Evolutionary conservation across 2,113 vertebrate genomes (phyloP).

Genomic region (Onychostruthus taczanowskii): DNA sequence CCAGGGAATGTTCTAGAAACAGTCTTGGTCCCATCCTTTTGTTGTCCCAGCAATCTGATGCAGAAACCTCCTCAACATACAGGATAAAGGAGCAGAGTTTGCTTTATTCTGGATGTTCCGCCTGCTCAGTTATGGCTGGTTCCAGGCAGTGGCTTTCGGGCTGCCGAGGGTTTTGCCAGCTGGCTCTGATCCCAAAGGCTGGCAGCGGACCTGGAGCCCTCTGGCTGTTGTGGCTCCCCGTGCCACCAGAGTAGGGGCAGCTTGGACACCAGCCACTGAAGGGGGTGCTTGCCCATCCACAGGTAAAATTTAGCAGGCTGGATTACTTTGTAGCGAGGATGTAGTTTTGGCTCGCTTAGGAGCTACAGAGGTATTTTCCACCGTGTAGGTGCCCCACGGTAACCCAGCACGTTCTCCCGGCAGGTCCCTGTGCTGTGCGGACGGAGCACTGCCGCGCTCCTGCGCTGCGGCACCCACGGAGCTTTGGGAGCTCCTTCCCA

Average conservation of each 20-base stretch:
- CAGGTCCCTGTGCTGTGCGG: fast-evolving
- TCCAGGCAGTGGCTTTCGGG: neutral
- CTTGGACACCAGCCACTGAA: neutral
- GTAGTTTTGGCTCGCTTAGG: fast-evolving
- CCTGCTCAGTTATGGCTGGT: neutral
- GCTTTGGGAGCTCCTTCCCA: neutral
- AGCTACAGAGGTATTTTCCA: neutral
- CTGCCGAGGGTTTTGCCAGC: neutral
- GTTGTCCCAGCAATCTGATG: neutral
- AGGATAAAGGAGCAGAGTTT: neutral
- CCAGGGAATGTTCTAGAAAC: neutral
- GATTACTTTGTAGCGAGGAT: neutral
- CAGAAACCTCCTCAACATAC: neutral
- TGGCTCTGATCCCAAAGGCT: neutral
- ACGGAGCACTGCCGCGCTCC: fast-evolving
- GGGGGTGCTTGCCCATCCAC: fast-evolving
- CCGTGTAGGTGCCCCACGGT: neutral
- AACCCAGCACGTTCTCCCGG: neutral
- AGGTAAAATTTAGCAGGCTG: neutral
- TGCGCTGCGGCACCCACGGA: fast-evolving
- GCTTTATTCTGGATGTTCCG: neutral
- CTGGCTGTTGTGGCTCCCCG: neutral
- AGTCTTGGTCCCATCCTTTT: neutral
- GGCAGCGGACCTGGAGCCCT: neutral
- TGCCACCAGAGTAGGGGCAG: neutral